These are phyloP conservation scores for Bugula neritina DNA, from an alignment of 2,888 invertebrate genomes.

Conservation along the genomic window DNA sequence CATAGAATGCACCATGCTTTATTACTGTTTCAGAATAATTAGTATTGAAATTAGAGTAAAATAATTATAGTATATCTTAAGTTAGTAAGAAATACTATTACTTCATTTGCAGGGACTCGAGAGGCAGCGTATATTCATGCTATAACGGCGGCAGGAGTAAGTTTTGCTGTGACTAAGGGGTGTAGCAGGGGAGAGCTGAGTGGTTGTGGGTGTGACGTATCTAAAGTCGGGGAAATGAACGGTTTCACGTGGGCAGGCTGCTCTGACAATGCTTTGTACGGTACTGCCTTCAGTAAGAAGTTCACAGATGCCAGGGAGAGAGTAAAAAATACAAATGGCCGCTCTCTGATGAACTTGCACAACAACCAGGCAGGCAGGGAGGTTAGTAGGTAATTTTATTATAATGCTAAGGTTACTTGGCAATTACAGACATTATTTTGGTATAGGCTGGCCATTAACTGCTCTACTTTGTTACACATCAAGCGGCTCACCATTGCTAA, in stretches of 20 bases:
- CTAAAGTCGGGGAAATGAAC: conserved; percentile 65
- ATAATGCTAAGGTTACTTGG: too few relatives aligned
- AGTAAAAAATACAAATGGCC: conserved; percentile 68
- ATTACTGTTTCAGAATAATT: too few relatives aligned
- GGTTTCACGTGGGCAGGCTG: conserved; percentile 86
- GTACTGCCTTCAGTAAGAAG: conserved; percentile 69
- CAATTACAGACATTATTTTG: too few relatives aligned
- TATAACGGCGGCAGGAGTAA: conserved; percentile 86
- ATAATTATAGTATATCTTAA: too few relatives aligned
- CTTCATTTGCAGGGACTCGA: conserved; percentile 69
- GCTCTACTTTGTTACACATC: too few relatives aligned
- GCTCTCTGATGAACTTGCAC: conserved; percentile 91
- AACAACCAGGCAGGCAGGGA: conserved; percentile 92
- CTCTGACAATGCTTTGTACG: conserved; percentile 71
- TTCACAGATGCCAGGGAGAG: conserved; percentile 86
- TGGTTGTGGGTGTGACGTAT: conserved; percentile 83
- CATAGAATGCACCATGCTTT: too few relatives aligned
- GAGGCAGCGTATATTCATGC: conserved; percentile 95
- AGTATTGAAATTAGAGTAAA: too few relatives aligned
- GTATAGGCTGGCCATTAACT: too few relatives aligned
- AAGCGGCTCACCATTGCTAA: too few relatives aligned
- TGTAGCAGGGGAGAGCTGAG: conserved; percentile 84
- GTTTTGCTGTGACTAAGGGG: conserved; percentile 80
- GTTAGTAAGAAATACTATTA: too few relatives aligned
- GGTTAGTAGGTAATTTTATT: too few relatives aligned